Conservation (phyloP, 2,888 invertebrate species). For the Sphaerophoria rueppellii region DNA sequence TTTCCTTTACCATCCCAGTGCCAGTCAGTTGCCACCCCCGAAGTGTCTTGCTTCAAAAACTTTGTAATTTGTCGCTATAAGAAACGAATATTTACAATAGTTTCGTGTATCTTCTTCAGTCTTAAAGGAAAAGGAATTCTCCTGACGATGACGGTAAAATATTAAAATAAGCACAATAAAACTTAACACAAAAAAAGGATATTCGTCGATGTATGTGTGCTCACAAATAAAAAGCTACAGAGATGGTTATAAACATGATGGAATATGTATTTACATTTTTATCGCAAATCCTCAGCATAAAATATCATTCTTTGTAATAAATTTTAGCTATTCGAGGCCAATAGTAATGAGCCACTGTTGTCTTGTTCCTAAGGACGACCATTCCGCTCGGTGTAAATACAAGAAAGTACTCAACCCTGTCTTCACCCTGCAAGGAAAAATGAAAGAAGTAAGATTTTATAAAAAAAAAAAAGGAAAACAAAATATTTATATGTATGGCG, state of each 20-base stretch:
- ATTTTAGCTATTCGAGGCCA: conserved; percentile 99
- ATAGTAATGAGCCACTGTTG: conserved; percentile 98
- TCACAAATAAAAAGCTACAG: background rate
- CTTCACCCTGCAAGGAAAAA: conserved; percentile 89
- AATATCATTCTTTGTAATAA: conserved; percentile 97
- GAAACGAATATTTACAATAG: conserved; percentile 20
- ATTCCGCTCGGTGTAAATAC: conserved; percentile 98
- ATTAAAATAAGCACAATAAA: conserved; percentile 56
- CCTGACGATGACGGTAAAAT: conserved; percentile 38
- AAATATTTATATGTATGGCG: background rate
- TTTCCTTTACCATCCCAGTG: background rate
- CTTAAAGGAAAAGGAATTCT: conserved; percentile 5
- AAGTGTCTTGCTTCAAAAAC: conserved; percentile 37
- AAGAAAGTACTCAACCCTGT: conserved; percentile 97
- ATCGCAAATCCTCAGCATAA: conserved; percentile 97
- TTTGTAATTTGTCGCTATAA: conserved; percentile 56
- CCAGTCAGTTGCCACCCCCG: background rate
- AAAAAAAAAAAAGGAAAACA: conserved; percentile 53
- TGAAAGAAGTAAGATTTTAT: conserved; percentile 44
- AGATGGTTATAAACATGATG: conserved; percentile 20
- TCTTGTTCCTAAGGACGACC: conserved; percentile 96
- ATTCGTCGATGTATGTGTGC: no score
- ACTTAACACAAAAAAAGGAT: conserved; percentile 32
- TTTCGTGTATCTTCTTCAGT: background rate
- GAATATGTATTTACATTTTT: conserved; percentile 93